Evolutionary conservation across 53 echinoderm and acorn worm genomes (phyloP).

Genomic region (Zoroaster sp.): DNA sequence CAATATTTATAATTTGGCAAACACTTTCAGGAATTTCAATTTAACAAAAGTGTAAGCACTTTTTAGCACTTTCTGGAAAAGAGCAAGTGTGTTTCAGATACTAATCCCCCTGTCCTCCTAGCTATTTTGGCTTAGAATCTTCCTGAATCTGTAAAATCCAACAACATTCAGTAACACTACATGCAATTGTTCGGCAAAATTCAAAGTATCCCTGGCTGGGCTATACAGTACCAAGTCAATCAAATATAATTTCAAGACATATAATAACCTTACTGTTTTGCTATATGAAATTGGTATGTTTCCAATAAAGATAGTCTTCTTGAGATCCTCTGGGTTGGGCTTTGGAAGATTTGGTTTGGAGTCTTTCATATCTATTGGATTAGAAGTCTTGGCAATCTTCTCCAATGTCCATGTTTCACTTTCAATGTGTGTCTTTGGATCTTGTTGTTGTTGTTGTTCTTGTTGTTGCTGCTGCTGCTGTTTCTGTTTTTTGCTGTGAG

Average conservation of each 20-base stretch:
- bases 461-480: not conserved
- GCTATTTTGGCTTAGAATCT: too few species aligned
- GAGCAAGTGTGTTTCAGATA: too few species aligned
- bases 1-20: too few species aligned
- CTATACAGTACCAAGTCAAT: too few species aligned
- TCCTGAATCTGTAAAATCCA: too few species aligned
- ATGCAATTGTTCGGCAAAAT: too few species aligned
- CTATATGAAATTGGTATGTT: constrained; percentile 66
- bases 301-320: constrained; percentile 85
- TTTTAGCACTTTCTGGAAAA: not conserved
- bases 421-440: not conserved
- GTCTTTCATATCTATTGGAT: not conserved
- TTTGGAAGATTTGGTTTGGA: not conserved
- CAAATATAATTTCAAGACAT: not conserved
- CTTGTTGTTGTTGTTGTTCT: not conserved
- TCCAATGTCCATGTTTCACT: not conserved
- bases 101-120: too few species aligned
- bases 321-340: constrained; percentile 6
- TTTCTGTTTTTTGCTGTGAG: not conserved
- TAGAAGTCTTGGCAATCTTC: not conserved
- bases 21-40: too few species aligned
- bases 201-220: too few species aligned
- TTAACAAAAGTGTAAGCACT: too few species aligned
- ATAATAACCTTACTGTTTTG: constrained; percentile 53
- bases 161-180: too few species aligned